Conservation (phyloP, 2,888 invertebrate species). For the Globia sparganii region DNA sequence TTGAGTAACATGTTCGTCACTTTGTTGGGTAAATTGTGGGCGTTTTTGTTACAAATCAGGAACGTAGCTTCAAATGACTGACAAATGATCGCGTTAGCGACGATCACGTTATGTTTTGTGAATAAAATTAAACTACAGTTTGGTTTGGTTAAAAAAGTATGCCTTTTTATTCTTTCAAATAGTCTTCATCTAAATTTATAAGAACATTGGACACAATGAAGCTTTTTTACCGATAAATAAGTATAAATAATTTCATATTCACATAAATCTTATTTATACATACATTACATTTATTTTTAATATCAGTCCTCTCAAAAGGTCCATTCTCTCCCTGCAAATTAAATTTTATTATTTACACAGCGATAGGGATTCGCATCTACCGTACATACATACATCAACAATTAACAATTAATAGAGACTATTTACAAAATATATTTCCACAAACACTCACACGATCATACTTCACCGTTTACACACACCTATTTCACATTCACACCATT, state of each 20-base stretch:
- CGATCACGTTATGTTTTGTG: background rate
- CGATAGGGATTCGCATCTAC: constrained; percentile 90
- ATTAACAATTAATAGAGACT: constrained; percentile 91
- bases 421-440: constrained; percentile 89
- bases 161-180: constrained; percentile 91
- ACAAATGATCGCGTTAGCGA: too few relatives aligned
- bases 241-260: constrained; percentile 91
- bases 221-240: constrained; percentile 91
- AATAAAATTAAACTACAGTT: constrained; percentile 76
- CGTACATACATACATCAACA: constrained; percentile 91
- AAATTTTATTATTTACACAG: constrained; percentile 90
- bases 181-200: constrained; percentile 91
- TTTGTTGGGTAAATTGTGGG: background rate
- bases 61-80: background rate
- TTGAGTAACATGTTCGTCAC: background rate
- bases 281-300: constrained; percentile 90
- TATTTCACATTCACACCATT: constrained; percentile 86
- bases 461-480: constrained; percentile 82
- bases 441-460: constrained; percentile 81
- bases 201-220: constrained; percentile 91
- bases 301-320: constrained; percentile 91
- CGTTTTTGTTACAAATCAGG: background rate
- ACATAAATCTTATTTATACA: constrained; percentile 90
- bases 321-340: constrained; percentile 91
- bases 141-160: constrained; percentile 90